Conservation (phyloP, 1,140 invertebrate genomes). For the Anthonomus grandis region DNA sequence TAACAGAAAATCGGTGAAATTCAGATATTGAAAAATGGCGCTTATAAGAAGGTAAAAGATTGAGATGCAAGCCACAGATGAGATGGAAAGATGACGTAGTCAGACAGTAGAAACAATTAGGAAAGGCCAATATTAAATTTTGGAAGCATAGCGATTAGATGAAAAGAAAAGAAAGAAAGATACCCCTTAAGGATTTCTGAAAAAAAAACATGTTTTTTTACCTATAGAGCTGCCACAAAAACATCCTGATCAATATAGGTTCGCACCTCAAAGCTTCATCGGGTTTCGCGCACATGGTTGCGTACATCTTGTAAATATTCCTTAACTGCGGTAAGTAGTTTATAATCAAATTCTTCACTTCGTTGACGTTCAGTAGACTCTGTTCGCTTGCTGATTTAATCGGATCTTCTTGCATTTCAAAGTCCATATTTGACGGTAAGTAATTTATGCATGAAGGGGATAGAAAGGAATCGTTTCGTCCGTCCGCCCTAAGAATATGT, state of each 20-base stretch:
- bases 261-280: constrained; percentile 10
- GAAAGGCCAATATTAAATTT: too few relatives aligned
- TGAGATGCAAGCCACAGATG: too few relatives aligned
- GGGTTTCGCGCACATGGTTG: constrained; percentile 3
- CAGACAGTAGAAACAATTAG: too few relatives aligned
- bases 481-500: too few relatives aligned
- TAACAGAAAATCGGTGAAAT: too few relatives aligned
- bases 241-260: constrained; percentile 49
- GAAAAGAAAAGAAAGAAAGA: too few relatives aligned
- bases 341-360: constrained; percentile 16
- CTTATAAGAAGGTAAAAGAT: too few relatives aligned
- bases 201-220: too few relatives aligned
- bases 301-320: constrained; percentile 22
- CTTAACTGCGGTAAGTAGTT: constrained; percentile 18
- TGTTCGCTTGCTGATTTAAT: not conserved
- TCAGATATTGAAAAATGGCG: too few relatives aligned
- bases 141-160: too few relatives aligned
- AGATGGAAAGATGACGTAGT: too few relatives aligned
- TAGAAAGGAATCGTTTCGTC: not conserved
- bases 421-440: constrained; percentile 3
- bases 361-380: not conserved
- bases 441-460: constrained; percentile 1
- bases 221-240: constrained; percentile 56
- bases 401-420: not conserved
- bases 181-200: too few relatives aligned